Evolutionary conservation across 2,888 invertebrate species (phyloP), one percentile per base, ranked within the genome.

Genomic region (Drosophila demipolita): DNA sequence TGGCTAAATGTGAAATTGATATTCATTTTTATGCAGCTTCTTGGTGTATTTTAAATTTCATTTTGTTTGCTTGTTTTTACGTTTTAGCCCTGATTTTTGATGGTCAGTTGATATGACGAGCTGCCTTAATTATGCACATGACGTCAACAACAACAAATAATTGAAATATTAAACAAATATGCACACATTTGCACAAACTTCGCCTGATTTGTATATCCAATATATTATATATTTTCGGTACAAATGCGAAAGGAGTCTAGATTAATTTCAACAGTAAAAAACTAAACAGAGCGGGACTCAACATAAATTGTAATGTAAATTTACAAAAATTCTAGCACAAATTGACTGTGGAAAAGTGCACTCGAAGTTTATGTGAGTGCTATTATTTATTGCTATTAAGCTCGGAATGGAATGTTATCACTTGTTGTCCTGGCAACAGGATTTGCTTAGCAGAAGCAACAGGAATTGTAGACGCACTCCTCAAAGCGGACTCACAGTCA

Each of bases 311-410:
- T 49, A 23, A 23, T 23, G 23, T 23, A 29, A 29, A 29, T 29
- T 29, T 29, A 29, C 5, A 45, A 7, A 45, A 45, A 20, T 45
- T 12, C 20, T 1, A 7, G 20, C 20, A 45, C 20, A 45, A 45
- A 45, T 20, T 4, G 20, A 15, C 20, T 8, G 8, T 23, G 23
- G 23, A 45, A 45, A 4, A 23, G 20, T 23, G 45, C 23, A 45
- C 45, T 23, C 45, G 20, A 3, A 4, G 17, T 23, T 8, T 23
- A 1, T 72, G 11, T 42, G 55, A 57, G 48, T 45, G 50, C 32
- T 35, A 77, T 77, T 75, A 63, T 77, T 52, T 42, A 40, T 12
- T 38, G 36, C 60, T 45, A 55, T 61, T 75, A 54, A 29, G 57
- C 58, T 35, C 48, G 59, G 48, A 57, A 53, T 57, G 57, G 29